Percentiles rank a stretch among this genome's conserved stretches.
Conservation (phyloP, 2,113 vertebrate genomes). For the Xyliphius kryptos region DNA sequence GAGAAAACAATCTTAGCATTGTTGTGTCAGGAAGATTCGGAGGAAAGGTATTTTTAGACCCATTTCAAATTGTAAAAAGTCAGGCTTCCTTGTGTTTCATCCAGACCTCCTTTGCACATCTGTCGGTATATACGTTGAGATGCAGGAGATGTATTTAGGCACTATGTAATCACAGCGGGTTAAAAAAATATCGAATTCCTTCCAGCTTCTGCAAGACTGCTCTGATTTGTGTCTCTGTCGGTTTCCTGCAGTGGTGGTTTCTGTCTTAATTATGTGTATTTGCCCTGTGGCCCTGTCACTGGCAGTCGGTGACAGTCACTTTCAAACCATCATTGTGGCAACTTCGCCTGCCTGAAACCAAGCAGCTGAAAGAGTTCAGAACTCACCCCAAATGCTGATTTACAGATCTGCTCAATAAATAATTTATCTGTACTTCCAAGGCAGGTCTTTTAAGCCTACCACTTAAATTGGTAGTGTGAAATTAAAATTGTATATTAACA, state of each 20-base stretch:
- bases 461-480: too few relatives aligned
- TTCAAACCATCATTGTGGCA: slow-evolving; percentile 48
- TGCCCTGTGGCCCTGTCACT: slow-evolving; percentile 60
- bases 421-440: slow-evolving; percentile 59
- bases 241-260: slow-evolving; percentile 8
- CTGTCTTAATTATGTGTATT: slow-evolving; percentile 62
- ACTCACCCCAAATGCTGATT: slow-evolving; percentile 66
- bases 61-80: slow-evolving; percentile 8
- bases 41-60: slow-evolving; percentile 2
- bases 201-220: slow-evolving; percentile 19
- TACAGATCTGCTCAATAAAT: slow-evolving; percentile 72
- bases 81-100: background rate
- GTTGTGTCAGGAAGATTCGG: slow-evolving; percentile 11
- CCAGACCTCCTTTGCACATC: background rate
- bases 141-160: slow-evolving; percentile 1
- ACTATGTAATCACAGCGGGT: slow-evolving; percentile 1
- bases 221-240: slow-evolving; percentile 7
- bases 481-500: too few relatives aligned
- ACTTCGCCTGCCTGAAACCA: slow-evolving; percentile 55
- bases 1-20: slow-evolving; percentile 4
- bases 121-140: too few relatives aligned
- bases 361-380: slow-evolving; percentile 64
- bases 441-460: background rate
- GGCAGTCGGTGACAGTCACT: slow-evolving; percentile 6
- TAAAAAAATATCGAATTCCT: slow-evolving; percentile 19